A percentile compares a stretch with the other conserved stretches of the same genome.
phyloP scores from a whole-genome alignment of 2,113 vertebrate species.

The Mandrillus leucophaeus region DNA sequence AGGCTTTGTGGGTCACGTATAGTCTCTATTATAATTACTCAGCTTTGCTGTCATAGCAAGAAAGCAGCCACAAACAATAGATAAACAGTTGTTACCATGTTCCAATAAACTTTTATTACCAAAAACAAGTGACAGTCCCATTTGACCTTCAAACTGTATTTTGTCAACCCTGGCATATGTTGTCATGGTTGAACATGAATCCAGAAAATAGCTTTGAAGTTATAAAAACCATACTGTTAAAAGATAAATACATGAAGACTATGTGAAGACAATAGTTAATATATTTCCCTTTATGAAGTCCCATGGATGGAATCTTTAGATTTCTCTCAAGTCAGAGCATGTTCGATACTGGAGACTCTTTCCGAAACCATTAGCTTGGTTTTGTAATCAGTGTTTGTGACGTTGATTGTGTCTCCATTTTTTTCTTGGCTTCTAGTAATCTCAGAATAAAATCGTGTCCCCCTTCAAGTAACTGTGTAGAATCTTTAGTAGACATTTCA shows the following conservation, averaged over 20 bases:
- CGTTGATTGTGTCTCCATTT: background rate
- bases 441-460: background rate
- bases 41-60: background rate
- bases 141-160: background rate
- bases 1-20: background rate
- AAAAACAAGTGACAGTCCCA: background rate
- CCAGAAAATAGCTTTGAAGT: constrained; percentile 18
- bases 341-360: background rate
- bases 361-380: background rate
- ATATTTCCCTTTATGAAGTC: background rate
- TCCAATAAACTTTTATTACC: background rate
- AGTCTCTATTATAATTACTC: background rate
- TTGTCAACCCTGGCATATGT: background rate
- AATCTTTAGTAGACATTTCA: background rate
- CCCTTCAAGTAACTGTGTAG: background rate
- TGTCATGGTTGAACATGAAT: background rate
- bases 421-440: background rate
- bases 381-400: too few species aligned
- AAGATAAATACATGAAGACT: background rate
- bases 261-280: background rate
- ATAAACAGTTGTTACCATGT: background rate
- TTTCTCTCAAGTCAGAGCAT: background rate
- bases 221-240: background rate
- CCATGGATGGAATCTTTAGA: background rate
- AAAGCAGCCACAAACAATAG: background rate